These are phyloP conservation scores for Tokudaia tokunoshimensis DNA, from an alignment of 2,797 vertebrate genomes.

Conservation along the genomic window DNA sequence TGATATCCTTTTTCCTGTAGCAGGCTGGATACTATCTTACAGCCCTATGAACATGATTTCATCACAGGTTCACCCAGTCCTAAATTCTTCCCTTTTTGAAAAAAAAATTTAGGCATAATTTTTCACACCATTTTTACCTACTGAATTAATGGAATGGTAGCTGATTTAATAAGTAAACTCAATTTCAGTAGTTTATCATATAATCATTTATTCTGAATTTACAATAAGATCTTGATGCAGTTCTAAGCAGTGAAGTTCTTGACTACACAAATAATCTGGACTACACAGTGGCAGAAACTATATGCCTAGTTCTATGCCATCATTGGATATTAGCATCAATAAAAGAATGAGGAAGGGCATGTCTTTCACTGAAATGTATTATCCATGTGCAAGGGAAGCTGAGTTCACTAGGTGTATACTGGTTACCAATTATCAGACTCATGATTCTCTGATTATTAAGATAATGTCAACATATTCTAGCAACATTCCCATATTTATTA, in stretches of 20 bases:
- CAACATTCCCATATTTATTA: not conserved
- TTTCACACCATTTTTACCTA: not conserved
- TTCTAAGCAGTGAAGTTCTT: not conserved
- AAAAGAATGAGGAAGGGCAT: not conserved
- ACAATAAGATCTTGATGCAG: not conserved
- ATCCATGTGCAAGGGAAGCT: not conserved
- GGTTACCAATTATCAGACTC: not conserved
- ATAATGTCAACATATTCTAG: not conserved
- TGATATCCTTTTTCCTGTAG: not conserved
- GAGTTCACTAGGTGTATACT: not conserved
- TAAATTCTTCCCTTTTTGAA: not conserved
- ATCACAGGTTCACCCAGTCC: not conserved
- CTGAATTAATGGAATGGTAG: not conserved
- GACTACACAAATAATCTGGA: not conserved
- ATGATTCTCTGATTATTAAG: not conserved
- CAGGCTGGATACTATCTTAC: not conserved
- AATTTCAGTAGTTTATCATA: not conserved
- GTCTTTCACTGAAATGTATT: not conserved
- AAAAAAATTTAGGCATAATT: not conserved
- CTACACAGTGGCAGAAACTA: not conserved
- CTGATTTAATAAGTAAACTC: not conserved
- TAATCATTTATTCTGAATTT: conserved; percentile 1
- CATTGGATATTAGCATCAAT: not conserved
- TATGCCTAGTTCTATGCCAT: not conserved
- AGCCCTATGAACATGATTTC: not conserved